Evolutionary conservation across 1,140 invertebrate species (phyloP), one percentile per base, ranked within the genome.

Genomic region (Brachionus rubens): DNA sequence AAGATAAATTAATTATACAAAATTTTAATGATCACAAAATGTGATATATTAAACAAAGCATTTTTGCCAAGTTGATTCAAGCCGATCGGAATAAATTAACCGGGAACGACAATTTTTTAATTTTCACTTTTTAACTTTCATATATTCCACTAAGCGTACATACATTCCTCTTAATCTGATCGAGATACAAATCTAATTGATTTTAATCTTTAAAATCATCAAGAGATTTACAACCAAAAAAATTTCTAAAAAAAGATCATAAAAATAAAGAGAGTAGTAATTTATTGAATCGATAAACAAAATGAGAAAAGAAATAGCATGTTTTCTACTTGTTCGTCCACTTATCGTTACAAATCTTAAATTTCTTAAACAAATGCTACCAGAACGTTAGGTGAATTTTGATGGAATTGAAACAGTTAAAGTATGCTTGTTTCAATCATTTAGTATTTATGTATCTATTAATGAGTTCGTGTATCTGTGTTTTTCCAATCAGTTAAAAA

Each of bases 61-160:
- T 40, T 59, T 59, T 59, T 30, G 24, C 21, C 59, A 65, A 43
- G 33, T 65, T 43, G 19, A 65, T 65, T 21, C 5, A 19, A 65
- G 59, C 59, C 59, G 40, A 65, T 65, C 2, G 54, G 40, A 46
- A 65, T 65, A 30, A n/a, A 12, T 41, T 65, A 36, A 36, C 4
- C 33, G 9, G 36, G 59, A 65, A 65, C 59, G 59, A 65, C 59
- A 65, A 65, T 65, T 65, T 65, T 65, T 46, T 19, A 65, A 65
- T 65, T 65, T 65, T 65, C 59, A 65, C 59, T 65, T 65, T 65
- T 65, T 65, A 14, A 9, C 40, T 65, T 65, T 65, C 14, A 26
- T 24, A 5, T 14, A 14, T 19, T 21, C 19, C 59, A 14, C n/a
- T n/a, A 46, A 36, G 9, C 33, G 9, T 36, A 5, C 33, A n/a